phyloP scores from a whole-genome alignment of 1,140 invertebrate genomes.

The Papilio polytes region DNA sequence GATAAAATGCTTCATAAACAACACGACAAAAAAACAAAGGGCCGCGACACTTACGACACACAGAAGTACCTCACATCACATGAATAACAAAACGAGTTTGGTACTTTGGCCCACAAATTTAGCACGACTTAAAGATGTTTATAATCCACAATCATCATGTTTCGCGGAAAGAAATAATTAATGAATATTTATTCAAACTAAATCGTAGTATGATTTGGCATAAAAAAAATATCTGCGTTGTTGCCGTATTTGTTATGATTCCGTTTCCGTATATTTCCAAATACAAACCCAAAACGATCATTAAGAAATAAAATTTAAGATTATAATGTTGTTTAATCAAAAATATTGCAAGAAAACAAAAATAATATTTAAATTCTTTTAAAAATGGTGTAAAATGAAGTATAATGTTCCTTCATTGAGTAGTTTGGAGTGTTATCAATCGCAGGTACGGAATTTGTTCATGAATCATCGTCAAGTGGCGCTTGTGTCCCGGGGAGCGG shows the following conservation, averaged over 20 bases:
- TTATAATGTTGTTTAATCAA: not conserved
- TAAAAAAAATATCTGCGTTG: slow-evolving; percentile 24
- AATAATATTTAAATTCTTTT: slow-evolving; percentile 41
- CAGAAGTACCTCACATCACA: slow-evolving; percentile 3
- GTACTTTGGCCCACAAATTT: slow-evolving; percentile 2
- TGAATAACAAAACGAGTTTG: slow-evolving; percentile 33
- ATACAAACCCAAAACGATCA: not conserved
- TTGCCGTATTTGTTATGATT: slow-evolving; percentile 6
- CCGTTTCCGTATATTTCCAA: slow-evolving; percentile 10
- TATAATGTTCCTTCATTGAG: slow-evolving; percentile 74
- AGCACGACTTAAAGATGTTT: slow-evolving; percentile 8
- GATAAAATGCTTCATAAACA: slow-evolving; percentile 31
- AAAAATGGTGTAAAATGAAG: slow-evolving; percentile 66
- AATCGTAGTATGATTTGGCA: slow-evolving; percentile 24
- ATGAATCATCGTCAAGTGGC: slow-evolving; percentile 82
- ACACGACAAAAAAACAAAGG: slow-evolving; percentile 21
- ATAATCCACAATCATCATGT: slow-evolving; percentile 23
- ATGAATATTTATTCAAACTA: slow-evolving; percentile 33
- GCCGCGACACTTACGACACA: slow-evolving; percentile 22
- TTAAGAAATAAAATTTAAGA: not conserved
- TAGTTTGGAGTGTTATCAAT: slow-evolving; percentile 79
- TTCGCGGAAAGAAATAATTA: slow-evolving; percentile 31
- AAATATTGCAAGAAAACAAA: slow-evolving; percentile 6
- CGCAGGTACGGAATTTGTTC: slow-evolving; percentile 79
- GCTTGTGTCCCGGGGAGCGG: slow-evolving; percentile 68